A percentile compares a stretch with the other conserved stretches of the same genome.
These are phyloP conservation scores for Gymnocephalus cernua DNA, from an alignment of 2,113 vertebrate species.

Conservation along the genomic window DNA sequence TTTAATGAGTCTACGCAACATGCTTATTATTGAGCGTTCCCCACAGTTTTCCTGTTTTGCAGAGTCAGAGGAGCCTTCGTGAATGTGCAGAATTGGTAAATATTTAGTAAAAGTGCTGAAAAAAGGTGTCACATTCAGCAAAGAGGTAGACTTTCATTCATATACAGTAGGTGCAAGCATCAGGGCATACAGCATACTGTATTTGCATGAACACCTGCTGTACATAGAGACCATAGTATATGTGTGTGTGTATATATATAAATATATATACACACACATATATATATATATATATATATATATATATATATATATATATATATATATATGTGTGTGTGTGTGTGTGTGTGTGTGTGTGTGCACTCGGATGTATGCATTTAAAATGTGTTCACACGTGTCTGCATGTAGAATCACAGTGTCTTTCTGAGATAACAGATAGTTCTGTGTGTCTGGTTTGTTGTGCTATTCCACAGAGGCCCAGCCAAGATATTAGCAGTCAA, in stretches of 20 bases:
- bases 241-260: no score
- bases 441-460: constrained; percentile 46
- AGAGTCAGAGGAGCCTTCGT: constrained; percentile 38
- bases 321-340: no score
- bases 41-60: constrained; percentile 33
- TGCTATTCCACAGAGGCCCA: constrained; percentile 43
- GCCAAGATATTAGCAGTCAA: constrained; percentile 76
- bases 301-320: no score
- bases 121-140: constrained; percentile 31
- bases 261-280: no score
- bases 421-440: constrained; percentile 29
- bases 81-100: constrained; percentile 55
- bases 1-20: constrained; percentile 32
- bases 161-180: background rate
- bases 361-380: constrained; percentile 16
- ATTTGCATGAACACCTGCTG: constrained; percentile 8
- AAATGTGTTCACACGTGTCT: constrained; percentile 1
- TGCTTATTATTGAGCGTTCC: constrained; percentile 31
- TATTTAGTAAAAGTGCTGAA: constrained; percentile 20
- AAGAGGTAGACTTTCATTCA: background rate
- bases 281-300: no score
- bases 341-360: background rate
- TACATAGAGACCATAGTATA: background rate
- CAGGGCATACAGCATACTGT: background rate
- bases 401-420: constrained; percentile 27